Evolutionary conservation across 2,797 vertebrate genomes (phyloP), one percentile per base, ranked within the genome.

Genomic region (Cottoperca gobio): DNA sequence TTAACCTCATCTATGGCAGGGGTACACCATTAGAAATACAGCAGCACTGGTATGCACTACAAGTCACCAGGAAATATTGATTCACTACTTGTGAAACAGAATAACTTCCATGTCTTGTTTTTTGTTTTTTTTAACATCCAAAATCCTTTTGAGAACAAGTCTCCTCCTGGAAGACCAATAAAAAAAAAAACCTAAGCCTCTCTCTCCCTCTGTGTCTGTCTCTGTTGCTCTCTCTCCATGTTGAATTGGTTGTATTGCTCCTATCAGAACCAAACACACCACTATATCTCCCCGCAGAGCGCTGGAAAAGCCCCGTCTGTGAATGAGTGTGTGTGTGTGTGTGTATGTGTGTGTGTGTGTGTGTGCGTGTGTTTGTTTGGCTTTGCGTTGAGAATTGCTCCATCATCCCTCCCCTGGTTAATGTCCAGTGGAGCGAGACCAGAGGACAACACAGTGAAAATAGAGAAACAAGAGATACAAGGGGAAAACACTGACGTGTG

Each of bases 231-330:
- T 48, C 48, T 71, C 77, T 66, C 65, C 69, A 31, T 74, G 77
- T 66, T 84, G 76, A 85, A 82, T 75, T 54, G 45, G 46, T 70
- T 86, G 77, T 70, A 43, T 67, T 75, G 81, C 83, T 87, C 75
- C 87, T 88, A 91, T 91, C 90, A 80, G 70, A 78, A 57, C 58
- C 74, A 77, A 90, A 89, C 86, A 87, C 84, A 76, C 83, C 63
- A 43, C 76, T 88, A 81, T 73, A 77, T 87, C 86, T 89, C 73
- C 53, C 79, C 8, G 19, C 64, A 70, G 86, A 84, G 81, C 11
- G 37, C 76, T 68, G 64, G 70, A 83, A 85, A 87, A 79, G 78
- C 80, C 80, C 76, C 14, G 65, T 70, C 69, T 78, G 75, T 75
- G 83, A 76, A 75, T 78, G 74, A 43, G 57, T 52, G 69, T 53